phyloP scores from a whole-genome alignment of 2,888 invertebrate species.

The Automeris io region DNA sequence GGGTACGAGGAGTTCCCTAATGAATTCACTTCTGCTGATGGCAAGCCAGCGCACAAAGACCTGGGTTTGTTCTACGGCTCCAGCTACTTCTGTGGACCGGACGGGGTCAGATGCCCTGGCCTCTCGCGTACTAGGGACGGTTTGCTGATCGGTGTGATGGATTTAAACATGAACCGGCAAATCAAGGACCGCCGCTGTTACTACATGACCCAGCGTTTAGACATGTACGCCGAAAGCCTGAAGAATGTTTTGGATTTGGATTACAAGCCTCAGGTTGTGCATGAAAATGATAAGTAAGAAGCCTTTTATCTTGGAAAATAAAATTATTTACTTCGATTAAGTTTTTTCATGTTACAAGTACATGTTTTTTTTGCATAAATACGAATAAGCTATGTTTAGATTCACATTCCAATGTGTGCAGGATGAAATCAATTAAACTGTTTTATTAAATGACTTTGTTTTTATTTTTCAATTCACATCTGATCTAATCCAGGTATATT shows the following conservation, averaged over 20 bases:
- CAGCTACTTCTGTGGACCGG: conserved; percentile 94
- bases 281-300: conserved; percentile 49
- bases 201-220: conserved; percentile 96
- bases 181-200: conserved; percentile 96
- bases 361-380: no score
- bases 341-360: no score
- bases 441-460: no score
- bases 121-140: conserved; percentile 89
- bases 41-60: conserved; percentile 89
- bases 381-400: no score
- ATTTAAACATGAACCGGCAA: conserved; percentile 96
- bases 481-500: no score
- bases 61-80: conserved; percentile 97
- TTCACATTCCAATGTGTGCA: no score
- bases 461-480: no score
- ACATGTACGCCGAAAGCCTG: conserved; percentile 91
- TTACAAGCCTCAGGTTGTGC: conserved; percentile 86
- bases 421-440: no score
- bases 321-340: no score
- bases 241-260: conserved; percentile 82
- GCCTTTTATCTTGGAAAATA: no score
- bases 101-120: conserved; percentile 94
- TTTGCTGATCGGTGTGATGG: conserved; percentile 92
- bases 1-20: conserved; percentile 90
- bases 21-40: conserved; percentile 74